phyloP scores from a whole-genome alignment of 2,888 invertebrate genomes.

The Troides oblongomaculatus region DNA sequence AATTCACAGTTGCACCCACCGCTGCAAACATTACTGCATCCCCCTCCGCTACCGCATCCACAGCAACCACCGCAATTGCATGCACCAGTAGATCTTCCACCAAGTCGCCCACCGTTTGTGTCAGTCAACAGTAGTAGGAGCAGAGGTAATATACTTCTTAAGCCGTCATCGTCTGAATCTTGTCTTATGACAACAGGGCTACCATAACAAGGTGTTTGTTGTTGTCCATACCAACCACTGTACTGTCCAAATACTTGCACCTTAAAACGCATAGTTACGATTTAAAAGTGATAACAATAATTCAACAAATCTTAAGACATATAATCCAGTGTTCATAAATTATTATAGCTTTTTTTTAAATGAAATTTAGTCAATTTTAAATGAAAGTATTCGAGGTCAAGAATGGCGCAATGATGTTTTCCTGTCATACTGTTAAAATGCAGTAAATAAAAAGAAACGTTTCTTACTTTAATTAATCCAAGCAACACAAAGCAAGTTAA shows the following conservation, averaged over 20 bases:
- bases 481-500: constrained; percentile 44
- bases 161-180: constrained; percentile 45
- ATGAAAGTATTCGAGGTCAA: too few relatives aligned
- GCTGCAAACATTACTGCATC: constrained; percentile 30
- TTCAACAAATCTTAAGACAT: too few relatives aligned
- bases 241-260: constrained; percentile 47
- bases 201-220: constrained; percentile 40
- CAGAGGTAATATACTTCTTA: constrained; percentile 47
- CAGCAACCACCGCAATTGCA: constrained; percentile 38
- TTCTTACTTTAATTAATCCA: constrained; percentile 50
- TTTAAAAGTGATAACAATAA: background rate
- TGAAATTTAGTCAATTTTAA: too few relatives aligned
- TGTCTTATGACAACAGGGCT: constrained; percentile 45
- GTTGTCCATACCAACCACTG: constrained; percentile 35
- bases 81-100: constrained; percentile 28
- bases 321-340: too few relatives aligned
- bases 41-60: constrained; percentile 26
- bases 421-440: background rate
- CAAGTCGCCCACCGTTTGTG: constrained; percentile 37
- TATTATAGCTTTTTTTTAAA: too few relatives aligned
- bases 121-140: constrained; percentile 50
- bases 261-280: constrained; percentile 39
- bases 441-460: constrained; percentile 8
- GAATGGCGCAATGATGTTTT: too few relatives aligned
- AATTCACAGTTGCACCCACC: constrained; percentile 29